phyloP scores from a whole-genome alignment of 2,797 vertebrate genomes.

The Myoxocephalus aenaeus region DNA sequence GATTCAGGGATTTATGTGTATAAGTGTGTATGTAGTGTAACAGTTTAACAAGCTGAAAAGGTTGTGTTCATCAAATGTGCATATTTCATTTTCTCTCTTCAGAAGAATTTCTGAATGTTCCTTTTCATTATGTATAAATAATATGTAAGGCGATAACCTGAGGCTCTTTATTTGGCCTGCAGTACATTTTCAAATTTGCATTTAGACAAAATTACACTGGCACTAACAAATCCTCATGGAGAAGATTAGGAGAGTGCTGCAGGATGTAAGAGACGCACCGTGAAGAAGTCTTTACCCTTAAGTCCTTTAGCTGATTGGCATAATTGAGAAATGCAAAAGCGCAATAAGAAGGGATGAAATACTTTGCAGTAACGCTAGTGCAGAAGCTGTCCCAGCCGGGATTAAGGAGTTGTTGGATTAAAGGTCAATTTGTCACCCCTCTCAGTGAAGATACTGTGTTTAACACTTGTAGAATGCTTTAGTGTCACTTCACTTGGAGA shows the following conservation, averaged over 20 bases:
- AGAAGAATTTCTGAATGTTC: not conserved
- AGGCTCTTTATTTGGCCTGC: not conserved
- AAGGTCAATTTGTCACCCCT: conserved; percentile 52
- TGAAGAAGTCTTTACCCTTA: conserved; percentile 52
- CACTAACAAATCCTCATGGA: not conserved
- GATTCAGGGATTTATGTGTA: not conserved
- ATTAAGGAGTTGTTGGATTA: conserved; percentile 68
- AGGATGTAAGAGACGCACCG: conserved; percentile 27
- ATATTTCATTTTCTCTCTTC: not conserved
- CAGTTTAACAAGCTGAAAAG: not conserved
- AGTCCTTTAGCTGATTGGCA: conserved; percentile 69
- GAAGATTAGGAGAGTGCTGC: conserved; percentile 20
- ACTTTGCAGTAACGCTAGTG: conserved; percentile 62
- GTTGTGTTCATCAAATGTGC: not conserved
- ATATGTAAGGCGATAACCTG: not conserved
- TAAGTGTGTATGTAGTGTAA: not conserved
- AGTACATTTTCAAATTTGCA: not conserved
- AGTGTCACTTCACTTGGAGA: conserved; percentile 1
- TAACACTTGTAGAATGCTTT: conserved; percentile 1
- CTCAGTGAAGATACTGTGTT: conserved; percentile 20
- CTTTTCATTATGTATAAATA: not conserved
- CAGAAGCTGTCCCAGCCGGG: conserved; percentile 40
- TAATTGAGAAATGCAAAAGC: conserved; percentile 70
- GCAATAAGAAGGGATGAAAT: conserved; percentile 75
- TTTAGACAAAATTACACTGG: conserved; percentile 5